Percentiles rank a stretch among this genome's conserved stretches.
phyloP scores from a whole-genome alignment of 2,888 invertebrate genomes.

The Limnephilus auricula region DNA sequence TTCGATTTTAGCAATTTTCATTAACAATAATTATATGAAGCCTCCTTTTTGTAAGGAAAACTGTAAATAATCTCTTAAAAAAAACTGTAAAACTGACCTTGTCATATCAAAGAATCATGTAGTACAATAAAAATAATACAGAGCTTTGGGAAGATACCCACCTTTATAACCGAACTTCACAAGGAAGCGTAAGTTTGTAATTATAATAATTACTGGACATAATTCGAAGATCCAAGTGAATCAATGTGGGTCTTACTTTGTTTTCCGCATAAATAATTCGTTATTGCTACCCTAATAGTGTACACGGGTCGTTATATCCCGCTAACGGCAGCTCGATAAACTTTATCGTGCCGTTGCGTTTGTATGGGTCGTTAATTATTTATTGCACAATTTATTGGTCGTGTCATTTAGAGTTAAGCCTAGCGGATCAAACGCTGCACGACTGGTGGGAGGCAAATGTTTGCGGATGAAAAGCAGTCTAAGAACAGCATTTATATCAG shows the following conservation, averaged over 20 bases:
- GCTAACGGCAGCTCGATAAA: constrained; percentile 49
- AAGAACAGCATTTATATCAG: not conserved
- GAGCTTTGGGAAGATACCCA: too few relatives aligned
- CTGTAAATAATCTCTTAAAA: too few relatives aligned
- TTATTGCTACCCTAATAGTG: constrained; percentile 61
- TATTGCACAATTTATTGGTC: constrained; percentile 67
- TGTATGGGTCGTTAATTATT: constrained; percentile 56
- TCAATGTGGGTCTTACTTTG: not conserved
- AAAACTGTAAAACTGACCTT: not conserved
- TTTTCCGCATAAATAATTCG: constrained; percentile 21
- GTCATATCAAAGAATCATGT: not conserved
- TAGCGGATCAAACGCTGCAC: constrained; percentile 65
- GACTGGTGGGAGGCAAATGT: constrained; percentile 33
- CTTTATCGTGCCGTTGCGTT: constrained; percentile 51
- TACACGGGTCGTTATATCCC: constrained; percentile 68
- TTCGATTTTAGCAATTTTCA: not conserved
- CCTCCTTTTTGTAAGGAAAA: not conserved
- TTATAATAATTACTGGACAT: not conserved
- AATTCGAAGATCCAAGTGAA: not conserved
- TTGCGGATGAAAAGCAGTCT: not conserved
- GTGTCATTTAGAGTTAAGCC: constrained; percentile 67
- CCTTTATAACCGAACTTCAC: not conserved
- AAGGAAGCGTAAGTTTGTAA: not conserved
- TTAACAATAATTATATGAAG: not conserved
- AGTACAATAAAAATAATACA: too few relatives aligned